Percentiles rank a stretch among this genome's conserved stretches.
Evolutionary conservation across 2,797 vertebrate genomes (phyloP).

Genomic region (Todus mexicanus): DNA sequence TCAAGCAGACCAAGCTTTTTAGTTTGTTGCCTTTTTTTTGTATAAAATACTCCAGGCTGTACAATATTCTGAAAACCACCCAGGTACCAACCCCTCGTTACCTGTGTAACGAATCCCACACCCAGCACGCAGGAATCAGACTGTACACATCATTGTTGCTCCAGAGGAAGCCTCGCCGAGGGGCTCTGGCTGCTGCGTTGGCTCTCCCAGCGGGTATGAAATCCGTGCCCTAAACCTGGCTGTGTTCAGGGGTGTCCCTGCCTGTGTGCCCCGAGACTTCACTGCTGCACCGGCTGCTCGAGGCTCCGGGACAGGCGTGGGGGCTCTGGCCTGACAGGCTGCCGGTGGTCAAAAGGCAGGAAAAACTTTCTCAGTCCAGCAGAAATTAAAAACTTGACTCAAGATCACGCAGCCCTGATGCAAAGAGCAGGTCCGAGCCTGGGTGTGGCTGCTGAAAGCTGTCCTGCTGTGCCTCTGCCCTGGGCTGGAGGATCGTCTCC

Average conservation of each 20-base stretch:
- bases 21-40: background rate
- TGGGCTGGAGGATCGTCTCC: accelerated
- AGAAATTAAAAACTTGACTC: background rate
- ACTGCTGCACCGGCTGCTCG: background rate
- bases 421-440: background rate
- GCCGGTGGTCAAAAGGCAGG: background rate
- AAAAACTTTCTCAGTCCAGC: background rate
- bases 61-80: background rate
- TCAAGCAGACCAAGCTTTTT: background rate
- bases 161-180: too few species aligned
- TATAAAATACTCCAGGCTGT: background rate
- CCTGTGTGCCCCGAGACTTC: background rate
- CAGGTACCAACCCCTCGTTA: background rate
- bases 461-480: background rate
- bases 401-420: accelerated
- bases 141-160: background rate
- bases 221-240: accelerated
- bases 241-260: background rate
- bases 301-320: background rate
- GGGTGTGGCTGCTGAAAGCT: background rate
- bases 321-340: background rate
- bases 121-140: background rate
- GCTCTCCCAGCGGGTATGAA: too few species aligned
- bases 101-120: background rate
- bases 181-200: background rate